Conservation (phyloP, 2,113 vertebrate genomes). For the Oxyura jamaicensis region DNA sequence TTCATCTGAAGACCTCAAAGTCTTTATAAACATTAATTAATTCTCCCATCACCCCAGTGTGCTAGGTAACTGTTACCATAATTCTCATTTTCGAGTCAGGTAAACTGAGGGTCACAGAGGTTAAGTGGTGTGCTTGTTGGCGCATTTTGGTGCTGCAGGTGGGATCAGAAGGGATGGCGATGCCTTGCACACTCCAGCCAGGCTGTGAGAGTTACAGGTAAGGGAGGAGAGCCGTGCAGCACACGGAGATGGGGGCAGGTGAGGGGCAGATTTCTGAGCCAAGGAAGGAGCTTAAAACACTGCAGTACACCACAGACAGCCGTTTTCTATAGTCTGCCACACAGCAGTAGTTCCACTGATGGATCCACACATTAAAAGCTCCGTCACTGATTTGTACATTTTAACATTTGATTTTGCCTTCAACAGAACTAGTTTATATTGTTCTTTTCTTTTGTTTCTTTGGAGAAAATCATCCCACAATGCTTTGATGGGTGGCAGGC, state of each 20-base stretch:
- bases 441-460: background rate
- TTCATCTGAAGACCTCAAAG: slow-evolving; percentile 54
- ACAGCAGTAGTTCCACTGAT: background rate
- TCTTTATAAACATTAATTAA: slow-evolving; percentile 70
- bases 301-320: background rate
- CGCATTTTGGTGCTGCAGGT: background rate
- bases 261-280: background rate
- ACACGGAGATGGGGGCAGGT: fast-evolving
- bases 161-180: background rate
- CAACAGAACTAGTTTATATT: background rate
- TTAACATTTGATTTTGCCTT: background rate
- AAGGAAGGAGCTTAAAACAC: background rate
- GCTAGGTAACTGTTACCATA: background rate
- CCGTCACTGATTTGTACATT: background rate
- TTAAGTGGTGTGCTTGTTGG: background rate
- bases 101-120: background rate
- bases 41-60: background rate
- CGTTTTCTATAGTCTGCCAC: background rate
- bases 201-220: fast-evolving
- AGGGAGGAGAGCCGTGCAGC: fast-evolving
- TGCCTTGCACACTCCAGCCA: background rate
- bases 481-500: background rate
- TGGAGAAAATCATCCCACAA: background rate
- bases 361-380: fast-evolving
- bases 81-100: background rate